Evolutionary conservation across 2,113 vertebrate genomes (phyloP).

Genomic region (Amphiprion ocellaris): DNA sequence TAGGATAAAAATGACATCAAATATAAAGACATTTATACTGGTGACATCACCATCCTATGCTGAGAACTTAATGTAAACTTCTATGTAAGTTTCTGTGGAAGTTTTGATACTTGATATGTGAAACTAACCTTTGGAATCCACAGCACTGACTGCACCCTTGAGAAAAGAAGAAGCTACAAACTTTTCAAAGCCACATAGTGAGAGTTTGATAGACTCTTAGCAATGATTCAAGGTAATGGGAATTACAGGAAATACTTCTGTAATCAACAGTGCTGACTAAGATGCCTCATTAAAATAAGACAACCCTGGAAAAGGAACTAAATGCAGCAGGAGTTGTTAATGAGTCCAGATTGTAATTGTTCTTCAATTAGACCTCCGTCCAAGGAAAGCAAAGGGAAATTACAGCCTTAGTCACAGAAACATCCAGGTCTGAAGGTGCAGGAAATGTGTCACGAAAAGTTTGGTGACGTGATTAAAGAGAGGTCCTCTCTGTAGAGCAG

Average conservation of each 20-base stretch:
- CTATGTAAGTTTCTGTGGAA: not conserved
- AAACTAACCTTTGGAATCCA: conserved; percentile 6
- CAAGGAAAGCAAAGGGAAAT: not conserved
- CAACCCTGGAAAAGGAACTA: not conserved
- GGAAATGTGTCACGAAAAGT: not conserved
- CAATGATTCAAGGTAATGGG: not conserved
- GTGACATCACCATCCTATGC: not conserved
- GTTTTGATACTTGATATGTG: not conserved
- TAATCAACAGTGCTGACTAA: not conserved
- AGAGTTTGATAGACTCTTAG: not conserved
- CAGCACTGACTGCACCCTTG: conserved; percentile 2
- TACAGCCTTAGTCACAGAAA: not conserved
- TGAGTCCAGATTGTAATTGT: not conserved
- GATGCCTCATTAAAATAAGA: conserved; percentile 2
- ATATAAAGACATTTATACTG: not conserved
- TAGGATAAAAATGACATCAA: too few species aligned
- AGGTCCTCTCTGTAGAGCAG: not conserved
- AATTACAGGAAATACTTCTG: not conserved
- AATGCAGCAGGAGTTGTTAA: not conserved
- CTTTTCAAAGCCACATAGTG: not conserved
- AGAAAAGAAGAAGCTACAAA: conserved; percentile 13
- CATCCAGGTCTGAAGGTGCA: not conserved
- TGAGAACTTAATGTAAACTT: not conserved
- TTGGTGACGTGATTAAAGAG: not conserved
- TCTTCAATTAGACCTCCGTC: not conserved